phyloP scores from a whole-genome alignment of 2,888 invertebrate genomes.

The Orchestes rusci region DNA sequence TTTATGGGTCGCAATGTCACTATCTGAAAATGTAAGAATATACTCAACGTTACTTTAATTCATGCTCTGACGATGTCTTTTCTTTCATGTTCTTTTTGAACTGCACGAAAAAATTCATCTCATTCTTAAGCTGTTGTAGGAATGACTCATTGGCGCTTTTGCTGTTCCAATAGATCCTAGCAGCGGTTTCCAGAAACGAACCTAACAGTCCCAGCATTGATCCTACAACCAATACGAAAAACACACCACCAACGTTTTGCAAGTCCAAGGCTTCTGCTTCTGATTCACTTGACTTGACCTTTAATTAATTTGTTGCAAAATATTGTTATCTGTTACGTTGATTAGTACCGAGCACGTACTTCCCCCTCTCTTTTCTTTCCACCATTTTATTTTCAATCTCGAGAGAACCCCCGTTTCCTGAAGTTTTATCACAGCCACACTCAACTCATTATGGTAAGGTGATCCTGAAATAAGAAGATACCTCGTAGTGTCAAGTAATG shows the following conservation, averaged over 20 bases:
- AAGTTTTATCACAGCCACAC: constrained; percentile 72
- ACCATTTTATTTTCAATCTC: constrained; percentile 80
- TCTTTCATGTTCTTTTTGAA: constrained; percentile 66
- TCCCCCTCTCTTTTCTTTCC: constrained; percentile 76
- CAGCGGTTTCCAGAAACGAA: constrained; percentile 61
- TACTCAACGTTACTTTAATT: too few relatives aligned
- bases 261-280: constrained; percentile 59
- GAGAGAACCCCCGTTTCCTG: constrained; percentile 78
- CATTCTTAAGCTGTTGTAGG: constrained; percentile 58
- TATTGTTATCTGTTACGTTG: too few relatives aligned
- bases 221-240: constrained; percentile 65
- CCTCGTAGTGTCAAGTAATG: too few relatives aligned
- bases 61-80: too few relatives aligned
- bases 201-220: constrained; percentile 57
- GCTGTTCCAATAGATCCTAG: constrained; percentile 42
- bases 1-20: too few relatives aligned
- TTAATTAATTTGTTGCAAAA: too few relatives aligned
- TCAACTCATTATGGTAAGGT: constrained; percentile 66
- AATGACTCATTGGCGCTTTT: constrained; percentile 51
- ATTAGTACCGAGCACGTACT: constrained; percentile 66
- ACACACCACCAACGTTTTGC: constrained; percentile 80
- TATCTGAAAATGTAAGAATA: too few relatives aligned
- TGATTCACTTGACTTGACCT: constrained; percentile 42
- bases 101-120: constrained; percentile 63
- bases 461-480: constrained; percentile 50